These are phyloP conservation scores for Lethrus apterus DNA, from an alignment of 1,140 invertebrate species.

Conservation along the genomic window DNA sequence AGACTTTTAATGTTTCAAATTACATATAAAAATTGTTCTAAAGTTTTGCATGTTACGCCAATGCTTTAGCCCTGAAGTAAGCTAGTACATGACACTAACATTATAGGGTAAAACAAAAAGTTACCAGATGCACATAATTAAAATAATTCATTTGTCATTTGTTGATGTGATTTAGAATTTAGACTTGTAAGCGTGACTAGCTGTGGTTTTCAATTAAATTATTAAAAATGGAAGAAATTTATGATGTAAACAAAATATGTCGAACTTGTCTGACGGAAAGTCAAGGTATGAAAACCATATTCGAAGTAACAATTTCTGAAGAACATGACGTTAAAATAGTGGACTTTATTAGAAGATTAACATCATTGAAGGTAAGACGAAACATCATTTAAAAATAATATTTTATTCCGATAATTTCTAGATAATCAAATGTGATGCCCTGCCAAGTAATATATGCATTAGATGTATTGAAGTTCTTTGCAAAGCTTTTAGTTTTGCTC, in stretches of 20 bases:
- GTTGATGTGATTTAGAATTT: too few species aligned
- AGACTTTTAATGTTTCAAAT: too few species aligned
- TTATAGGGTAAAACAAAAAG: too few species aligned
- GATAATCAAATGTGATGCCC: constrained; percentile 25
- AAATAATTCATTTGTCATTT: too few species aligned
- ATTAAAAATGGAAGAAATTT: not conserved
- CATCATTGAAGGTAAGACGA: constrained; percentile 3
- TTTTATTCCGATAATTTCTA: constrained; percentile 9
- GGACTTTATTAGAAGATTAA: constrained; percentile 23
- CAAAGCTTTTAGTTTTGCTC: constrained; percentile 13
- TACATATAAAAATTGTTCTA: too few species aligned
- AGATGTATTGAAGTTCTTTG: constrained; percentile 23
- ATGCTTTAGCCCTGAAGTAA: too few species aligned
- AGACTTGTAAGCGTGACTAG: too few species aligned
- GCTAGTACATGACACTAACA: too few species aligned
- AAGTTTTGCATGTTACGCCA: too few species aligned
- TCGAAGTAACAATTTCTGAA: constrained; percentile 19
- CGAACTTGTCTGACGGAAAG: constrained; percentile 25
- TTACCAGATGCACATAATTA: too few species aligned
- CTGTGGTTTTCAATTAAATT: too few species aligned
- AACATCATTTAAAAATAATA: not conserved
- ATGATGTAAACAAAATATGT: constrained; percentile 21
- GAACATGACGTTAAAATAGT: constrained; percentile 15
- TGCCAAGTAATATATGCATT: constrained; percentile 27
- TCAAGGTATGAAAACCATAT: constrained; percentile 19